Evolutionary conservation across 1,140 invertebrate genomes (phyloP).

Genomic region (Reticulitermes speratus): DNA sequence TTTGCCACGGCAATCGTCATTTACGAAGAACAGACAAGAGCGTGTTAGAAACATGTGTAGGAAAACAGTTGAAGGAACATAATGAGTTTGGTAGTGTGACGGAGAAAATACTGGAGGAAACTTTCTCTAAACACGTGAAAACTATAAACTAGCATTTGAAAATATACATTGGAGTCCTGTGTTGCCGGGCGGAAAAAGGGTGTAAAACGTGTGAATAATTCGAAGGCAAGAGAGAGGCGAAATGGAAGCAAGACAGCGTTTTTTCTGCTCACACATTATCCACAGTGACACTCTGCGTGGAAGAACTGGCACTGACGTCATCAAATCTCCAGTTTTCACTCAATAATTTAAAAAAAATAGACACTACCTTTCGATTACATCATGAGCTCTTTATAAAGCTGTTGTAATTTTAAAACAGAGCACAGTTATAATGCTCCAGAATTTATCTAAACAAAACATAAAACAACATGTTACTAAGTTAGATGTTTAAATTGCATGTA

Average conservation of each 20-base stretch:
- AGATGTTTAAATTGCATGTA: too few species aligned
- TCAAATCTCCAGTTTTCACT: too few species aligned
- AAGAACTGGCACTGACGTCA: too few species aligned
- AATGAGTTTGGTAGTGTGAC: background rate
- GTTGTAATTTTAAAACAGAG: too few species aligned
- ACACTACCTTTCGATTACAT: too few species aligned
- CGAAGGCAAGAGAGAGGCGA: background rate
- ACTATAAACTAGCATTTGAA: constrained; percentile 4
- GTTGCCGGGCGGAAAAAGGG: background rate
- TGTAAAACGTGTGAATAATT: background rate
- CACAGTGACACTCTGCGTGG: too few species aligned
- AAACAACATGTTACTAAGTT: too few species aligned
- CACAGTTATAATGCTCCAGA: too few species aligned
- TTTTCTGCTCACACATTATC: background rate
- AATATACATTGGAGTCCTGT: background rate
- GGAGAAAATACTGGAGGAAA: background rate
- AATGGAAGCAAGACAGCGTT: too few species aligned
- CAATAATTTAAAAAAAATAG: too few species aligned
- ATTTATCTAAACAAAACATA: too few species aligned
- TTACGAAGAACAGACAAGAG: background rate
- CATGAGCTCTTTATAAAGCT: too few species aligned
- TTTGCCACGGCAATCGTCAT: background rate
- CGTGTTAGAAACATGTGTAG: background rate
- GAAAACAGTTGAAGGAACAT: background rate
- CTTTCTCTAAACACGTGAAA: constrained; percentile 11